phyloP scores from a whole-genome alignment of 2,797 vertebrate species.

The Aplochiton taeniatus region DNA sequence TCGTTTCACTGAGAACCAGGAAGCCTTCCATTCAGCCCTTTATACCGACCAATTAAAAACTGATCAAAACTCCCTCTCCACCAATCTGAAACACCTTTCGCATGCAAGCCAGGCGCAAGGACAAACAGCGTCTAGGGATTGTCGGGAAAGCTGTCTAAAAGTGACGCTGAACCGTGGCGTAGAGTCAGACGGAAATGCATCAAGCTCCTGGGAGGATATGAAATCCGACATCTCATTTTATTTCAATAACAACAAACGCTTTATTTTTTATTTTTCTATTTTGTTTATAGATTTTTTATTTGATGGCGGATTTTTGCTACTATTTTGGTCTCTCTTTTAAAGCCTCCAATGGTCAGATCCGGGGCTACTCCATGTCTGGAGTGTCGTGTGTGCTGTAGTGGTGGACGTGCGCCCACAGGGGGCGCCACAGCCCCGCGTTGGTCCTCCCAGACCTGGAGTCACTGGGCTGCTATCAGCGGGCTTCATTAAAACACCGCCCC shows the following conservation, averaged over 20 bases:
- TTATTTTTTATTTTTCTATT: too few species aligned
- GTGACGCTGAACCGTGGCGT: not conserved
- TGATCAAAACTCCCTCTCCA: slow-evolving; percentile 57
- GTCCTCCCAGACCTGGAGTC: not conserved
- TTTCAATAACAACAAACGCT: too few species aligned
- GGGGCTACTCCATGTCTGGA: slow-evolving; percentile 1
- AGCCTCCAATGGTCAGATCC: slow-evolving; percentile 22
- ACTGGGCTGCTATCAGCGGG: slow-evolving; percentile 1
- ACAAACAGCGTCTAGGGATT: not conserved
- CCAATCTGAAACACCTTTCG: slow-evolving; percentile 46
- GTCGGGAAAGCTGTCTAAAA: slow-evolving; percentile 3
- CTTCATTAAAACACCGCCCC: slow-evolving; percentile 19
- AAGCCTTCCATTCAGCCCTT: slow-evolving; percentile 56
- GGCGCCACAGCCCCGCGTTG: slow-evolving; percentile 46
- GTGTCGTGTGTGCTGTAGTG: slow-evolving; percentile 1
- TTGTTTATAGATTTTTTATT: too few species aligned
- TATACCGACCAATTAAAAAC: slow-evolving; percentile 58
- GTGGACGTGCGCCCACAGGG: slow-evolving; percentile 38
- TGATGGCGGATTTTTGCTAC: too few species aligned
- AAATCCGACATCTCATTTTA: too few species aligned
- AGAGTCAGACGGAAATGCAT: too few species aligned
- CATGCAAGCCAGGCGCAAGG: slow-evolving; percentile 18
- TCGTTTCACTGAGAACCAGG: slow-evolving; percentile 63
- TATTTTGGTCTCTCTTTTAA: too few species aligned
- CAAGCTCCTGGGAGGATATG: too few species aligned